These are phyloP conservation scores for Acholoe squamosa DNA, from an alignment of 2,888 invertebrate genomes.

Conservation along the genomic window DNA sequence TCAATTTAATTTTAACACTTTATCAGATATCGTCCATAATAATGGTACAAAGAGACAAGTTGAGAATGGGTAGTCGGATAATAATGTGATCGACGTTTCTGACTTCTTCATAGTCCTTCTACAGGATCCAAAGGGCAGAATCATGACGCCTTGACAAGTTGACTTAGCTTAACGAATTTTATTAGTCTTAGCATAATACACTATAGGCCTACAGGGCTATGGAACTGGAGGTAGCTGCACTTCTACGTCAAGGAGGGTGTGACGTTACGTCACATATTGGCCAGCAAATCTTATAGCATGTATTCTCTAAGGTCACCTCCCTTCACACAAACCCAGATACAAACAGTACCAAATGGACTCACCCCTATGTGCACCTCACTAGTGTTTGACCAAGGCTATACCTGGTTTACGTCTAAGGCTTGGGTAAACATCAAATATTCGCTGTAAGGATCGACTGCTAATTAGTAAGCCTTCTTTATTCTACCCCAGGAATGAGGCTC, in stretches of 20 bases:
- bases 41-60: too few relatives aligned
- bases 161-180: too few relatives aligned
- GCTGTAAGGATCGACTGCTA: neutral
- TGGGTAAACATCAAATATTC: conserved; percentile 25
- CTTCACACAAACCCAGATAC: neutral
- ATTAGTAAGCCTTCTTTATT: neutral
- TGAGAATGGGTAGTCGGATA: too few relatives aligned
- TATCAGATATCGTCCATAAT: too few relatives aligned
- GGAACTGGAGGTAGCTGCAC: neutral
- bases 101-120: too few relatives aligned
- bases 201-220: too few relatives aligned
- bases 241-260: neutral
- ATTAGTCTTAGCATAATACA: too few relatives aligned
- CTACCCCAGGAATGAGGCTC: neutral
- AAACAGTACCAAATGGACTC: neutral
- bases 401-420: neutral
- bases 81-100: too few relatives aligned
- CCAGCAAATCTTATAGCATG: neutral
- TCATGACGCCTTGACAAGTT: too few relatives aligned
- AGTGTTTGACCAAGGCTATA: neutral
- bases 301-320: neutral
- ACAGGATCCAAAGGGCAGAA: too few relatives aligned
- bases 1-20: too few relatives aligned
- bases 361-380: neutral
- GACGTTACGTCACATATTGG: neutral